phyloP scores from a whole-genome alignment of 2,888 invertebrate species.

The Caenorhabditis sinica region DNA sequence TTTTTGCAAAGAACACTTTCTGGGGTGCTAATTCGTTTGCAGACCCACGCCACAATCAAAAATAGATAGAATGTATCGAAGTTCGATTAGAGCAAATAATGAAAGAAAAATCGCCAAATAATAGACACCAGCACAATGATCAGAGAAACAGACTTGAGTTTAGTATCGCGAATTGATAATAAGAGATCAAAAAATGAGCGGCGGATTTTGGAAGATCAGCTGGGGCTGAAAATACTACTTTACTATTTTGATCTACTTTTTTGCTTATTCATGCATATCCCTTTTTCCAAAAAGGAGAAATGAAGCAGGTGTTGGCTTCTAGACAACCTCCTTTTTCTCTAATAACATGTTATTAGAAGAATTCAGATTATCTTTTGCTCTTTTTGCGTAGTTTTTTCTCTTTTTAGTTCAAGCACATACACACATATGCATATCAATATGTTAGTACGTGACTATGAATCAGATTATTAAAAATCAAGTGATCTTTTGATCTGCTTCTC shows the following conservation, averaged over 20 bases:
- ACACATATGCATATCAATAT: too few relatives aligned
- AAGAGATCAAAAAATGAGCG: neutral
- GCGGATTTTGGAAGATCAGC: neutral
- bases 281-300: neutral
- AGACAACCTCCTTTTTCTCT: too few relatives aligned
- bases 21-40: too few relatives aligned
- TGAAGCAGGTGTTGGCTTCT: slow-evolving; percentile 8
- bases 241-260: neutral
- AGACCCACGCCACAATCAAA: too few relatives aligned
- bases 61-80: too few relatives aligned
- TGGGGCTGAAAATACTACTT: slow-evolving; percentile 1
- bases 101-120: neutral
- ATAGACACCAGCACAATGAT: neutral
- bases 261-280: neutral
- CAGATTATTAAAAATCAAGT: neutral
- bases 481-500: neutral
- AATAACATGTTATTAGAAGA: neutral
- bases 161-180: too few relatives aligned
- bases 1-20: too few relatives aligned
- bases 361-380: slow-evolving; percentile 21
- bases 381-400: neutral
- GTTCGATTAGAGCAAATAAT: neutral
- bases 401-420: neutral
- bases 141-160: slow-evolving; percentile 14
- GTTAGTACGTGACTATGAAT: too few relatives aligned